Conservation (phyloP, 2,888 invertebrate genomes). For the Ligdia adustata region DNA sequence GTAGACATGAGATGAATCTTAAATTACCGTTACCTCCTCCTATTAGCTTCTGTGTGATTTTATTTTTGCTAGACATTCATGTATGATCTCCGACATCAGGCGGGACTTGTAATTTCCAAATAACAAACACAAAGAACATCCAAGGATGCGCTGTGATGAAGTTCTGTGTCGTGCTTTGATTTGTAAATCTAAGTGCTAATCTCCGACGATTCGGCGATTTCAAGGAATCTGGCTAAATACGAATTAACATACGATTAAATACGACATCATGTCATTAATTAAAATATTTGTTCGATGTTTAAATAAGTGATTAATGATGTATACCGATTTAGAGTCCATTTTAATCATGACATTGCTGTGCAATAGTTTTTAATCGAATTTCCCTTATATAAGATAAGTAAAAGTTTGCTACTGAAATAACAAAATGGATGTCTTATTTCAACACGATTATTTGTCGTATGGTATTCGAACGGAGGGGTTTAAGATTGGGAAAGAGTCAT, state of each 20-base stretch:
- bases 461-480: constrained; percentile 17
- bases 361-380: not conserved
- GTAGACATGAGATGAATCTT: no score
- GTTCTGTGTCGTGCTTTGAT: not conserved
- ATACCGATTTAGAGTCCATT: not conserved
- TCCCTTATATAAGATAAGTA: constrained; percentile 9
- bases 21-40: no score
- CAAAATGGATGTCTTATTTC: constrained; percentile 30
- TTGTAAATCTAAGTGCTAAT: not conserved
- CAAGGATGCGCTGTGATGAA: no score
- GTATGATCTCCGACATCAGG: no score
- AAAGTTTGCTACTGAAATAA: constrained; percentile 10
- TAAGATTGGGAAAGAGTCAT: constrained; percentile 11
- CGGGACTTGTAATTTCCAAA: no score
- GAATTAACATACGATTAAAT: not conserved
- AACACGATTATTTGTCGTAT: constrained; percentile 20
- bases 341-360: not conserved
- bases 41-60: no score
- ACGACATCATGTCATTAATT: not conserved
- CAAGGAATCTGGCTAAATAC: no score
- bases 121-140: no score
- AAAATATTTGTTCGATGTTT: constrained; percentile 7
- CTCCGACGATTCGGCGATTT: constrained; percentile 2
- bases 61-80: no score
- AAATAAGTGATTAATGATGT: not conserved